A percentile compares a stretch with the other conserved stretches of the same genome.
Conservation (phyloP, 2,888 invertebrate genomes). For the Eilema griseolum region DNA sequence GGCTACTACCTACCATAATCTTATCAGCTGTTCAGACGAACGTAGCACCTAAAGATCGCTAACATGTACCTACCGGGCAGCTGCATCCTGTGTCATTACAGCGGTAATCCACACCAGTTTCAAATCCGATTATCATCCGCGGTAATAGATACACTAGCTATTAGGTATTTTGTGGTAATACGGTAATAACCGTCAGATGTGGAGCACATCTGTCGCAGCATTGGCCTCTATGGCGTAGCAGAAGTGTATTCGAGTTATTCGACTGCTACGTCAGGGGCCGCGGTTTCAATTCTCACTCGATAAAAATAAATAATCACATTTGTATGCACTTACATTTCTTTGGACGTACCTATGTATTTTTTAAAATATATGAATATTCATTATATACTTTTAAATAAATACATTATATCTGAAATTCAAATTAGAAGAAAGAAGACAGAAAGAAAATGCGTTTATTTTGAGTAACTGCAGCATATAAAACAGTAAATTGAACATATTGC, state of each 20-base stretch:
- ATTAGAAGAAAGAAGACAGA: too few species aligned
- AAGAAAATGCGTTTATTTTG: too few species aligned
- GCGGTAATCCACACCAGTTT: background rate
- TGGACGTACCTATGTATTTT: background rate
- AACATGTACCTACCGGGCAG: background rate
- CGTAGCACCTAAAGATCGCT: conserved; percentile 1
- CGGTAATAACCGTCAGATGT: background rate
- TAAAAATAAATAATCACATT: background rate
- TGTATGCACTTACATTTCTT: background rate
- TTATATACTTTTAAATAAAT: too few species aligned
- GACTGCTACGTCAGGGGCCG: background rate
- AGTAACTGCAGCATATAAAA: too few species aligned
- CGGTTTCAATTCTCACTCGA: background rate
- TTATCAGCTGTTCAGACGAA: background rate
- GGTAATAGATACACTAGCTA: background rate
- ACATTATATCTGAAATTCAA: too few species aligned
- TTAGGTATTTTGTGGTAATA: background rate
- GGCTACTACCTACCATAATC: background rate
- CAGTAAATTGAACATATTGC: too few species aligned
- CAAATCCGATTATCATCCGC: background rate
- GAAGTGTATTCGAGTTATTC: background rate
- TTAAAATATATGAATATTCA: too few species aligned
- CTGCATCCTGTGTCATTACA: background rate
- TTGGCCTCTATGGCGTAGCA: background rate
- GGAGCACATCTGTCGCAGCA: background rate